Base-by-base conservation (phyloP, 2,888 invertebrate species). In the Meteorus colon region DNA sequence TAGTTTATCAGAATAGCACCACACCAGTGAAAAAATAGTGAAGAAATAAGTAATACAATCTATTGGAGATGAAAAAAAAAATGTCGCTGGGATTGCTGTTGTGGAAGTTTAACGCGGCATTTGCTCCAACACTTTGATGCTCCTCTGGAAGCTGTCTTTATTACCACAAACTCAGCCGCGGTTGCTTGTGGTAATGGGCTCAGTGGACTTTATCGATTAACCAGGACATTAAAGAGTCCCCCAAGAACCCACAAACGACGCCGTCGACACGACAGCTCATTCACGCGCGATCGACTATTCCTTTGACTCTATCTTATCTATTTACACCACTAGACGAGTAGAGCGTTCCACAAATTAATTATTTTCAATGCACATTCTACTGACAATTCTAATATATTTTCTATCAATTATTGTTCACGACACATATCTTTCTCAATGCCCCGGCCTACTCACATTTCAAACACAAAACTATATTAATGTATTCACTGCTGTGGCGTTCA, bases 171-270 rank as follows among this genome's bases (percentile, higher is more conserved):
- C 71, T 79, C 72, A 74, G 66, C 71, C 16, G 75, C 75, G 71
- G 63, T 65, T 67, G 51, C 59, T 41, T 66, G 63, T 19, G 63
- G 73, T 81, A 79, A 81, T 78, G 78, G 78, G 65, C 77, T 78
- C 71, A 69, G 29, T 72, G 65, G 78, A 78, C 74, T 79, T 77
- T 80, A 81, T 81, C 79, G 80, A 79, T 81, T 79, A 78, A 77
- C 75, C 63, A 45, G 67, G 65, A 55, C 62, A 78, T 78, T 80
- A 78, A 78, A 78, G 78, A 77, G 73, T 74, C 77, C 74, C 78
- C 73, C 67, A 77, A 79, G 73, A 68, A 75, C 67, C 60, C 76
- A 72, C 60, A 62, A 75, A 77, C 74, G 74, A 75, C 41, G 48
- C 51, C 51, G 19, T 72, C 41, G 70, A 69, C 73, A 65, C 31